A percentile compares a stretch with the other conserved stretches of the same genome.
Conservation (phyloP, 2,797 vertebrate genomes). For the Adelosebastes latens region DNA sequence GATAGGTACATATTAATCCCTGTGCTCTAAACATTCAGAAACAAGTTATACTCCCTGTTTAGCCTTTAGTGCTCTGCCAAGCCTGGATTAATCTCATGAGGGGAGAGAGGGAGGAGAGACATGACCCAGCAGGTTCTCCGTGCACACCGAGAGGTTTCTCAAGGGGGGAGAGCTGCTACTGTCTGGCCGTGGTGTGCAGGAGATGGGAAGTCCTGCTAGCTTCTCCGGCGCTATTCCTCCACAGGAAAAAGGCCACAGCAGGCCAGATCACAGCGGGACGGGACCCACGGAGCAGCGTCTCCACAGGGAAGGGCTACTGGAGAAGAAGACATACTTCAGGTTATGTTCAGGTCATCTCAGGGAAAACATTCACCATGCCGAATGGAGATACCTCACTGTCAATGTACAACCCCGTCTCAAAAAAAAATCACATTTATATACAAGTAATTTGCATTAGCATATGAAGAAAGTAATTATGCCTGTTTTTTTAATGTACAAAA, state of each 20-base stretch:
- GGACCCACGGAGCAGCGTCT: conserved; percentile 19
- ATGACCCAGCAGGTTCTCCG: conserved; percentile 24
- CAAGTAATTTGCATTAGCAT: background rate
- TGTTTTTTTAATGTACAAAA: too few species aligned
- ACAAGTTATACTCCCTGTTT: conserved; percentile 16
- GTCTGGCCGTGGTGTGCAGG: conserved; percentile 21
- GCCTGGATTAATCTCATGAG: conserved; percentile 30
- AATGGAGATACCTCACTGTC: background rate
- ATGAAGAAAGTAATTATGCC: too few species aligned
- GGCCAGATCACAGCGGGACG: conserved; percentile 46
- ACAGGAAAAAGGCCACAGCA: conserved; percentile 46
- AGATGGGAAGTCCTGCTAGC: conserved; percentile 38
- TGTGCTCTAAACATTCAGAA: conserved; percentile 29
- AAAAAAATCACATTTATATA: background rate
- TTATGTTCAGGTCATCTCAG: conserved; percentile 26
- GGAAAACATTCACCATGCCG: background rate
- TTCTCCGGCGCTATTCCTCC: conserved; percentile 23
- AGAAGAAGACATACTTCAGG: conserved; percentile 16
- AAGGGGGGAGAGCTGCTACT: conserved; percentile 22
- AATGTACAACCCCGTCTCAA: background rate
- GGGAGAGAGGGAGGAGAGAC: conserved; percentile 3
- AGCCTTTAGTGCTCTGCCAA: conserved; percentile 33
- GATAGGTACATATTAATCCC: conserved; percentile 43
- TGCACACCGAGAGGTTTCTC: conserved; percentile 31
- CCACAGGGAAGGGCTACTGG: conserved; percentile 20